Evolutionary conservation across 1,140 invertebrate species (phyloP).

Genomic region (Acyrthosiphon pisum): DNA sequence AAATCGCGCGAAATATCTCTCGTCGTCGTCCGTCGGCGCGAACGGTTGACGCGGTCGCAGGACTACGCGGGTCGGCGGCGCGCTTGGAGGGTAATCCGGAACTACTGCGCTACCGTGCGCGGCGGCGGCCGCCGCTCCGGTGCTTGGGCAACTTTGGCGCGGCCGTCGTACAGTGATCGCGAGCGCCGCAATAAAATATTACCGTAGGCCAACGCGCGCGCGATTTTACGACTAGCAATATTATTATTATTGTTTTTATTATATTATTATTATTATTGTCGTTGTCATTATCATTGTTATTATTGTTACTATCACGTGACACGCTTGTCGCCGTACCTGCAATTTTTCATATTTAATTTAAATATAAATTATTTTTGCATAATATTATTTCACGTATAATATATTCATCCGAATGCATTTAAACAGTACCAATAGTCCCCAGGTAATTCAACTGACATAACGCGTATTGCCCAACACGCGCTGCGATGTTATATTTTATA

Average conservation of each 20-base stretch:
- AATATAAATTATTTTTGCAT: not conserved
- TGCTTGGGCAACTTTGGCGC: conserved; percentile 52
- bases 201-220: conserved; percentile 37
- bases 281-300: not conserved
- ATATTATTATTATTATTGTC: not conserved
- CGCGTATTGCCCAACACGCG: not conserved
- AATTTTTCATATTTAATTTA: not conserved
- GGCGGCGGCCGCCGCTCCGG: conserved; percentile 15
- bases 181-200: conserved; percentile 39
- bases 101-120: conserved; percentile 51
- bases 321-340: not conserved
- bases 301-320: not conserved
- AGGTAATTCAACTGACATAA: too few species aligned
- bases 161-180: conserved; percentile 47
- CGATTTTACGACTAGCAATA: not conserved
- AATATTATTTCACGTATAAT: too few species aligned
- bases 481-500: not conserved
- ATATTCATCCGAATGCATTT: not conserved
- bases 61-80: conserved; percentile 13
- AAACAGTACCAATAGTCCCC: not conserved
- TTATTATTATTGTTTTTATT: too few species aligned
- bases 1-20: conserved; percentile 40
- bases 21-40: conserved; percentile 17
- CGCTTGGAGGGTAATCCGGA: conserved; percentile 55
- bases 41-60: not conserved